phyloP scores from a whole-genome alignment of 2,797 vertebrate species.

The Gastrophryne carolinensis region DNA sequence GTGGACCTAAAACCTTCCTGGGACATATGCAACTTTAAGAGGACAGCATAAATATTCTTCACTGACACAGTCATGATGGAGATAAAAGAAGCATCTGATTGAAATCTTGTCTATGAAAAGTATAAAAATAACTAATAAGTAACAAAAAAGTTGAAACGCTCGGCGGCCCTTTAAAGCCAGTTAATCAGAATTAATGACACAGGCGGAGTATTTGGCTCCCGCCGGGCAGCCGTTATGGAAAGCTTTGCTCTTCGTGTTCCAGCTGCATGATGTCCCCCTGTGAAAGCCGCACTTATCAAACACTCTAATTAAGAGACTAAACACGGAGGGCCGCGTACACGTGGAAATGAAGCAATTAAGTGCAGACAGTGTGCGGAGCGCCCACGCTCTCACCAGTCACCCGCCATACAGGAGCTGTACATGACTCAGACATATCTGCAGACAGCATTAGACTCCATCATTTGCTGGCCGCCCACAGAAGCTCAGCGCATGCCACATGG shows the following conservation, averaged over 20 bases:
- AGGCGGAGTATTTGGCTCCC: background rate
- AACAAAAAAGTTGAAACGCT: background rate
- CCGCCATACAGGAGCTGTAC: background rate
- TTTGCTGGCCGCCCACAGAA: conserved; percentile 6
- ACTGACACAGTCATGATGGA: too few species aligned
- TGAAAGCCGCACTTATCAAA: background rate
- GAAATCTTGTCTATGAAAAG: too few species aligned
- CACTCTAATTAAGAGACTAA: conserved; percentile 27
- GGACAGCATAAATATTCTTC: too few species aligned
- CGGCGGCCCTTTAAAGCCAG: background rate
- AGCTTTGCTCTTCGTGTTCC: background rate
- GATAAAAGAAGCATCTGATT: too few species aligned
- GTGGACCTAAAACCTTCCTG: too few species aligned
- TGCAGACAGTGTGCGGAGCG: conserved; percentile 15
- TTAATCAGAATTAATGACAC: background rate
- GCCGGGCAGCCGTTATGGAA: conserved; percentile 4
- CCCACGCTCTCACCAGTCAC: conserved; percentile 23
- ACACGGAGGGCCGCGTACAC: conserved; percentile 6
- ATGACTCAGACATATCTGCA: conserved; percentile 9
- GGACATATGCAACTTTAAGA: too few species aligned
- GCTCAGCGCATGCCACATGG: background rate
- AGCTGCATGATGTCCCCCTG: background rate
- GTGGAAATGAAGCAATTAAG: conserved; percentile 39
- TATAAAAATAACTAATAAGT: background rate
- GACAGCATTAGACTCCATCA: conserved; percentile 22